Evolutionary conservation across 2,797 vertebrate species (phyloP).

Genomic region (Austrolebias charrua): DNA sequence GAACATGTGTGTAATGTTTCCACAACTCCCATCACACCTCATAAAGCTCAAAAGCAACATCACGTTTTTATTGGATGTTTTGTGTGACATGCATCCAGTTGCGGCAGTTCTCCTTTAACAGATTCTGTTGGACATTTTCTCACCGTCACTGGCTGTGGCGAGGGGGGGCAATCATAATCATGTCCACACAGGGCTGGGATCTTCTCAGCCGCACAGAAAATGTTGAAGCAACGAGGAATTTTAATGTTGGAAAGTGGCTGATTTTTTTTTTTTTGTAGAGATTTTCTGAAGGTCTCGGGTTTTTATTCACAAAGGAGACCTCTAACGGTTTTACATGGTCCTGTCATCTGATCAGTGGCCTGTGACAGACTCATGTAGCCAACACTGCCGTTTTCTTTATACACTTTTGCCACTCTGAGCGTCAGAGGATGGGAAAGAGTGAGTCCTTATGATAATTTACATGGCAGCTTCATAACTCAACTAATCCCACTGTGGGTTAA

Average conservation of each 20-base stretch:
- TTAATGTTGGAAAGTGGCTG: slow-evolving; percentile 6
- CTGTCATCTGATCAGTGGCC: slow-evolving; percentile 38
- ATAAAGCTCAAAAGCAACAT: slow-evolving; percentile 42
- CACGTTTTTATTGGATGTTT: slow-evolving; percentile 50
- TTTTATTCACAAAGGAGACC: background rate
- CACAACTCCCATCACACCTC: slow-evolving; percentile 17
- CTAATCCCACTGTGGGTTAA: slow-evolving; percentile 59
- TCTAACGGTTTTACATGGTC: slow-evolving; percentile 36
- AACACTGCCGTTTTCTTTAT: slow-evolving; percentile 30
- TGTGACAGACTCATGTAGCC: slow-evolving; percentile 21
- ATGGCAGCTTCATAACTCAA: slow-evolving; percentile 67
- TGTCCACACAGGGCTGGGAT: background rate
- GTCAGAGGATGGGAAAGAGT: slow-evolving; percentile 5
- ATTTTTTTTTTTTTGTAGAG: slow-evolving; percentile 6
- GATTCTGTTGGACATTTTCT: slow-evolving; percentile 59
- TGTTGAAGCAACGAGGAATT: slow-evolving; percentile 6
- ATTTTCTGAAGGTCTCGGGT: background rate
- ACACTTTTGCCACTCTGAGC: slow-evolving; percentile 13
- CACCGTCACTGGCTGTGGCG: slow-evolving; percentile 17
- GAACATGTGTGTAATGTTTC: slow-evolving; percentile 3
- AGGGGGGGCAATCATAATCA: slow-evolving; percentile 48
- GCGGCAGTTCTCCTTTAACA: slow-evolving; percentile 48
- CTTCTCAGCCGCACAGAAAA: slow-evolving; percentile 10
- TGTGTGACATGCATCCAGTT: slow-evolving; percentile 31
- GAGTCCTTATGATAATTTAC: slow-evolving; percentile 38